Conservation (phyloP, 2,888 invertebrate species). For the Mimas tiliae region DNA sequence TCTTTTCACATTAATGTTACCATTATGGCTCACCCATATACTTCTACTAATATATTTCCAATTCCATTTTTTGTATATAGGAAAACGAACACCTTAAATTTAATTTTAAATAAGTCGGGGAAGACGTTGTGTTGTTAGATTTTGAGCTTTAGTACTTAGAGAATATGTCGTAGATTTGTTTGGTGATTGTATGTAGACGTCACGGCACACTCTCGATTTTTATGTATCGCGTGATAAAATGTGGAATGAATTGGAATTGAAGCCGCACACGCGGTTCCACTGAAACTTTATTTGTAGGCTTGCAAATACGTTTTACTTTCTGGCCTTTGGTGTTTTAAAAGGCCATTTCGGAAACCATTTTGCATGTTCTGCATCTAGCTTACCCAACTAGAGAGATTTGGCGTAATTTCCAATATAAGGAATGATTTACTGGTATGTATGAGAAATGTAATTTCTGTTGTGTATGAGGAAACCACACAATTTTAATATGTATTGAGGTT, state of each 20-base stretch:
- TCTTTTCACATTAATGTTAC: conserved; percentile 11
- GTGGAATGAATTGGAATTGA: conserved; percentile 41
- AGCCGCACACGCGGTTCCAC: conserved; percentile 26
- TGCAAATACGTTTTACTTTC: conserved; percentile 24
- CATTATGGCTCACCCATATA: no score
- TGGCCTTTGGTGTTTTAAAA: conserved; percentile 2
- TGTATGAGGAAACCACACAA: background rate
- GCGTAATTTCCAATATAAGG: background rate
- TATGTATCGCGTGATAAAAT: conserved; percentile 38
- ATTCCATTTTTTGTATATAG: conserved; percentile 11
- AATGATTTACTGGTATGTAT: background rate
- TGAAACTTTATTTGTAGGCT: conserved; percentile 27
- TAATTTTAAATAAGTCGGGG: conserved; percentile 12
- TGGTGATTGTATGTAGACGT: conserved; percentile 8
- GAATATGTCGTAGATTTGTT: background rate
- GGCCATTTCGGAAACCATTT: background rate
- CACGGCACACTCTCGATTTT: conserved; percentile 31
- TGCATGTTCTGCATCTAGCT: background rate
- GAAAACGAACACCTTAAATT: conserved; percentile 12
- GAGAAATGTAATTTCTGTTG: background rate
- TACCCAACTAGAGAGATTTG: background rate
- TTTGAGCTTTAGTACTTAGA: background rate
- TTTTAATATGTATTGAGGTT: background rate
- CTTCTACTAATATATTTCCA: conserved; percentile 13
- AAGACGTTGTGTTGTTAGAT: background rate